Evolutionary conservation across 2,888 invertebrate species (phyloP).

Genomic region (Acanthosepion esculentum): DNA sequence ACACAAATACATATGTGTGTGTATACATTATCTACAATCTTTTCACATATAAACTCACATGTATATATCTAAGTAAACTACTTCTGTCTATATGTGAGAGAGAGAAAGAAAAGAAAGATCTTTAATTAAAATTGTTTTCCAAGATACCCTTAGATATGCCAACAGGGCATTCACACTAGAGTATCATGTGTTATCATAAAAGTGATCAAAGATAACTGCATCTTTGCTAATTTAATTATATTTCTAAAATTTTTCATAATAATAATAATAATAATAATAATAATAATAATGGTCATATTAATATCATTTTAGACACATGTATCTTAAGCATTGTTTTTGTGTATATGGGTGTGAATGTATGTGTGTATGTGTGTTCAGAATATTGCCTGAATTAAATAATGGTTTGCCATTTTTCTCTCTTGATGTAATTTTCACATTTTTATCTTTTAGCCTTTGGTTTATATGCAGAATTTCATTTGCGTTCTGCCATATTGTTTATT

Average conservation of each 20-base stretch:
- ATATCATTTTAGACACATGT: neutral
- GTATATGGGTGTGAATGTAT: neutral
- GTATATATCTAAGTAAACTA: neutral
- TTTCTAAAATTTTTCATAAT: neutral
- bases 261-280: neutral
- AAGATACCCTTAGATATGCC: slow-evolving; percentile 4
- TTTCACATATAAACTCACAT: neutral
- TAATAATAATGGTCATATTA: neutral
- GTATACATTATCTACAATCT: neutral
- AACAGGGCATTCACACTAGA: slow-evolving; percentile 9
- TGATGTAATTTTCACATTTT: neutral
- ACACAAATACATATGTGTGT: neutral
- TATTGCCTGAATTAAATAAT: neutral
- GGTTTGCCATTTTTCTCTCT: neutral
- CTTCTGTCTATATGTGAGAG: neutral
- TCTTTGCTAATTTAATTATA: neutral
- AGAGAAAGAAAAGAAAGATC: neutral
- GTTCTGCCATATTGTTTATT: neutral
- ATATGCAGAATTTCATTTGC: neutral
- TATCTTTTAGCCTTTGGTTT: neutral
- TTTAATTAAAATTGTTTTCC: slow-evolving; percentile 23
- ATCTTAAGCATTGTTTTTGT: neutral
- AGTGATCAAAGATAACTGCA: neutral
- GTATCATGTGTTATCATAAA: neutral
- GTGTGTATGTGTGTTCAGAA: neutral